A percentile compares a stretch with the other conserved stretches of the same genome.
Evolutionary conservation across 1,140 invertebrate species (phyloP).

Genomic region (Lasioglossum baleicum): DNA sequence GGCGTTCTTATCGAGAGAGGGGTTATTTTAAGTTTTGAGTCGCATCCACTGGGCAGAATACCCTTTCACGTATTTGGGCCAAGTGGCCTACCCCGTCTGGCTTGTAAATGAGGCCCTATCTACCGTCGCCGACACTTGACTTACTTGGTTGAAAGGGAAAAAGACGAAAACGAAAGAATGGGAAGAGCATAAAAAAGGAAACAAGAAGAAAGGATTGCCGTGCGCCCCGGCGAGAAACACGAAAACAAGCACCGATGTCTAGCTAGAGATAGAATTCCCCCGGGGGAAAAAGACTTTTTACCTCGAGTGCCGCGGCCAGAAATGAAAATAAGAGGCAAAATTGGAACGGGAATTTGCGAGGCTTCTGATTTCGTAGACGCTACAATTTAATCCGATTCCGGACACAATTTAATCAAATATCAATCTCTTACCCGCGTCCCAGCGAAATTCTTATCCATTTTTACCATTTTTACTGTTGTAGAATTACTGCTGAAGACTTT

Average conservation of each 20-base stretch:
- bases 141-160: slow-evolving; percentile 69
- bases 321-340: background rate
- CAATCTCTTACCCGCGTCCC: no score
- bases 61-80: slow-evolving; percentile 70
- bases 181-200: slow-evolving; percentile 44
- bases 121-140: slow-evolving; percentile 73
- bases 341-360: no score
- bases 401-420: no score
- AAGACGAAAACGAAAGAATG: slow-evolving; percentile 56
- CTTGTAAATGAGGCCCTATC: slow-evolving; percentile 73
- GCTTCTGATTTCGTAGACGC: no score
- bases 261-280: slow-evolving; percentile 15
- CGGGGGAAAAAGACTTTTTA: background rate
- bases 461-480: no score
- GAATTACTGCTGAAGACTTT: no score
- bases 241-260: slow-evolving; percentile 35
- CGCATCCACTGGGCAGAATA: slow-evolving; percentile 40
- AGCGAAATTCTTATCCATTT: no score
- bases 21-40: slow-evolving; percentile 37
- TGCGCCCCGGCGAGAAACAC: slow-evolving; percentile 13
- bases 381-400: no score
- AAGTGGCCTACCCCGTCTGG: slow-evolving; percentile 72
- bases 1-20: slow-evolving; percentile 25
- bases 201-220: slow-evolving; percentile 43
- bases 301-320: no score